A percentile compares a stretch with the other conserved stretches of the same genome.
These are phyloP conservation scores for Fregetta grallaria DNA, from an alignment of 2,113 vertebrate species.

Conservation along the genomic window DNA sequence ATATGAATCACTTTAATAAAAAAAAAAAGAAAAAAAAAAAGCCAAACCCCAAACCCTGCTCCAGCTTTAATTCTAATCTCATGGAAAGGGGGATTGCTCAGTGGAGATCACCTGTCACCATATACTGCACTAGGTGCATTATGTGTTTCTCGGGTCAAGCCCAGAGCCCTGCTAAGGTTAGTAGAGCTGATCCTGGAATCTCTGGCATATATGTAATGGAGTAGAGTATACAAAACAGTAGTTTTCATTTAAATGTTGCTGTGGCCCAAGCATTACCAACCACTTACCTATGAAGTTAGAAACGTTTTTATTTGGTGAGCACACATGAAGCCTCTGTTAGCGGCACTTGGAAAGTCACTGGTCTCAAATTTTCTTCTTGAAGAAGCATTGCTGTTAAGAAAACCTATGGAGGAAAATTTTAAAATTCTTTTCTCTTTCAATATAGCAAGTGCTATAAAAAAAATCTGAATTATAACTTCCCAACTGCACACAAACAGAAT, in stretches of 20 bases:
- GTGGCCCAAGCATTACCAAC: background rate
- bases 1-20: background rate
- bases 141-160: background rate
- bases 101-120: background rate
- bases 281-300: background rate
- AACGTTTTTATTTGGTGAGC: background rate
- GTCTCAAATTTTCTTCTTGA: background rate
- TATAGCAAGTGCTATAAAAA: background rate
- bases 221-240: background rate
- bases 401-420: background rate
- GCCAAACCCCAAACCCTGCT: background rate
- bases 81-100: background rate
- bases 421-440: background rate
- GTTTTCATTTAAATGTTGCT: background rate
- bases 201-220: accelerated
- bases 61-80: background rate
- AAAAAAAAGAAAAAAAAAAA: background rate
- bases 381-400: background rate
- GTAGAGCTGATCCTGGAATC: background rate
- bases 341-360: background rate
- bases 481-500: background rate
- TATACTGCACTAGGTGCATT: accelerated
- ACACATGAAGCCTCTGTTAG: background rate
- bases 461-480: background rate
- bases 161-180: background rate